These are phyloP conservation scores for Brachymystax lenok DNA, from an alignment of 2,797 vertebrate genomes.

Conservation along the genomic window DNA sequence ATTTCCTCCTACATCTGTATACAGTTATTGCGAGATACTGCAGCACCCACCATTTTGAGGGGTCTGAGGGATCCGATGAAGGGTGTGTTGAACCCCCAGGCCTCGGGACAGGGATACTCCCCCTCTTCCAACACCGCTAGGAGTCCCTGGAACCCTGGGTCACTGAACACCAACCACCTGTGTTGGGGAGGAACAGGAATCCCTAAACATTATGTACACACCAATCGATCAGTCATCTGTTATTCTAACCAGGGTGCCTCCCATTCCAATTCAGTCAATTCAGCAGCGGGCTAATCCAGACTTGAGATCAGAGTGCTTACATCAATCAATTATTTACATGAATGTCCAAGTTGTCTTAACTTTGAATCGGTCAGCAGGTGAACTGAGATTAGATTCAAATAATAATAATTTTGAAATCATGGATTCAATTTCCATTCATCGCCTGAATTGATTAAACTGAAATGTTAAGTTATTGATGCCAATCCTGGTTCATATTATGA, in stretches of 20 bases:
- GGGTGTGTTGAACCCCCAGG: constrained; percentile 85
- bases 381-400: not conserved
- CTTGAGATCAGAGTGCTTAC: not conserved
- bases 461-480: not conserved
- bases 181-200: constrained; percentile 14
- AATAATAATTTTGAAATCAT: not conserved
- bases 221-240: constrained; percentile 14
- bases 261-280: not conserved
- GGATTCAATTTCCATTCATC: not conserved
- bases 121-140: constrained; percentile 87
- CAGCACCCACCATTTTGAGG: constrained; percentile 86
- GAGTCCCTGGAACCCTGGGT: constrained; percentile 86
- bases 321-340: not conserved
- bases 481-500: not conserved
- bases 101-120: constrained; percentile 84
- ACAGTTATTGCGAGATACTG: not conserved
- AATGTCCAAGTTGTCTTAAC: not conserved
- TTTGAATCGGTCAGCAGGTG: not conserved
- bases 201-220: constrained; percentile 19
- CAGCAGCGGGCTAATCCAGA: not conserved
- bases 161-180: constrained; percentile 93
- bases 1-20: too few relatives aligned
- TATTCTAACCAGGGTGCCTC: not conserved
- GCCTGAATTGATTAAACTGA: constrained; percentile 1
- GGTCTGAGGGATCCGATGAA: constrained; percentile 88